Conservation (phyloP, 1,140 invertebrate species). For the Venturia canescens region DNA sequence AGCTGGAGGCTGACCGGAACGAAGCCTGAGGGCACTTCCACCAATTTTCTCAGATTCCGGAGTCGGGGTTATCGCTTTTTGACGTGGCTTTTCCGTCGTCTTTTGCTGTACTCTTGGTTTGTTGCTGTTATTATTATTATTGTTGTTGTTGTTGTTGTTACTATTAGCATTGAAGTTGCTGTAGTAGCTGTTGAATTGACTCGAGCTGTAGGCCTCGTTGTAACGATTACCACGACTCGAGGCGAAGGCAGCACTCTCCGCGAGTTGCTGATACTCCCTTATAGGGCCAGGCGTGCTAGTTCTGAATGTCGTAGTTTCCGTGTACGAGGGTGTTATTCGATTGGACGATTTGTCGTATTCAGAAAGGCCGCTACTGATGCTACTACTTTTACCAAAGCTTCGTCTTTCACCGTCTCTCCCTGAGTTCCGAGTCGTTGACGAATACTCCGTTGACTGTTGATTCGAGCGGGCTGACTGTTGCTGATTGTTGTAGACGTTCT, state of each 20-base stretch:
- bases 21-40: slow-evolving; percentile 46
- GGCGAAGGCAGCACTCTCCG: slow-evolving; percentile 86
- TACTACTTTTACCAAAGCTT: slow-evolving; percentile 45
- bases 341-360: slow-evolving; percentile 19
- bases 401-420: slow-evolving; percentile 62
- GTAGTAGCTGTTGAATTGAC: slow-evolving; percentile 48
- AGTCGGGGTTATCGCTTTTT: slow-evolving; percentile 50
- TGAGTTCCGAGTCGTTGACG: slow-evolving; percentile 55
- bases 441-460: slow-evolving; percentile 58
- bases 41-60: slow-evolving; percentile 46
- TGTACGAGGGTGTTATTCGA: slow-evolving; percentile 66
- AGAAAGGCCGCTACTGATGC: background rate
- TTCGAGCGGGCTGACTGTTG: slow-evolving; percentile 54
- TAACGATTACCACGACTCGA: slow-evolving; percentile 76
- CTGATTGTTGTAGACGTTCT: slow-evolving; percentile 32
- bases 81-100: slow-evolving; percentile 42
- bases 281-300: slow-evolving; percentile 66
- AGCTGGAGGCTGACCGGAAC: slow-evolving; percentile 51
- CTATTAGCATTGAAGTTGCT: slow-evolving; percentile 61
- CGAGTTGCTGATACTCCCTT: slow-evolving; percentile 84
- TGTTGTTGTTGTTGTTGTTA: slow-evolving; percentile 62
- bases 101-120: slow-evolving; percentile 56
- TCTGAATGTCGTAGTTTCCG: slow-evolving; percentile 72
- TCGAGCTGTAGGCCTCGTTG: slow-evolving; percentile 58
- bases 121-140: slow-evolving; percentile 60